phyloP scores from a whole-genome alignment of 2,888 invertebrate genomes.

The Malacosoma neustria region DNA sequence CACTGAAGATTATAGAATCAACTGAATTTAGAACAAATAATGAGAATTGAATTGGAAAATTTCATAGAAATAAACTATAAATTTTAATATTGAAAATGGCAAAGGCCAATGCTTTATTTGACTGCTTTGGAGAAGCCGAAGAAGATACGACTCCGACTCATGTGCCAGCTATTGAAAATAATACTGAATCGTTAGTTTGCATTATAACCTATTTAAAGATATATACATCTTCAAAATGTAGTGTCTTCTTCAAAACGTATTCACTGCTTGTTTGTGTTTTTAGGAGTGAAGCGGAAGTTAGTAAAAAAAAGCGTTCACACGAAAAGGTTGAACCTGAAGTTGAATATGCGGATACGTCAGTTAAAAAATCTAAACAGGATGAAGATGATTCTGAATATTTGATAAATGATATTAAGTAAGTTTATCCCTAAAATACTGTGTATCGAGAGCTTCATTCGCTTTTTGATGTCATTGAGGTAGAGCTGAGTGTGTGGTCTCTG shows the following conservation, averaged over 20 bases:
- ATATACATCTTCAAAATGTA: no score
- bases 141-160: slow-evolving; percentile 35
- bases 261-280: no score
- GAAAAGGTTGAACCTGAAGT: slow-evolving; percentile 49
- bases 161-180: slow-evolving; percentile 33
- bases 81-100: slow-evolving; percentile 41
- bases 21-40: no score
- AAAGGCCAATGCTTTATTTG: slow-evolving; percentile 49
- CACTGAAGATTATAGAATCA: no score
- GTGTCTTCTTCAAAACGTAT: no score
- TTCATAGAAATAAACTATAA: no score
- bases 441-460: no score
- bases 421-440: no score
- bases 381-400: slow-evolving; percentile 46
- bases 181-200: slow-evolving; percentile 36
- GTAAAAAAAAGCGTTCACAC: slow-evolving; percentile 43
- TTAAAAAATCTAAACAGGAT: slow-evolving; percentile 42
- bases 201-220: no score
- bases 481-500: no score
- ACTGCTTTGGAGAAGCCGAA: slow-evolving; percentile 52
- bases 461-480: no score
- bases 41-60: no score
- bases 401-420: slow-evolving; percentile 53
- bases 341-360: slow-evolving; percentile 39
- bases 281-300: slow-evolving; percentile 1